A percentile compares a stretch with the other conserved stretches of the same genome.
Conservation (phyloP, 2,113 vertebrate species). For the Pseudorhombus dupliciocellatus region DNA sequence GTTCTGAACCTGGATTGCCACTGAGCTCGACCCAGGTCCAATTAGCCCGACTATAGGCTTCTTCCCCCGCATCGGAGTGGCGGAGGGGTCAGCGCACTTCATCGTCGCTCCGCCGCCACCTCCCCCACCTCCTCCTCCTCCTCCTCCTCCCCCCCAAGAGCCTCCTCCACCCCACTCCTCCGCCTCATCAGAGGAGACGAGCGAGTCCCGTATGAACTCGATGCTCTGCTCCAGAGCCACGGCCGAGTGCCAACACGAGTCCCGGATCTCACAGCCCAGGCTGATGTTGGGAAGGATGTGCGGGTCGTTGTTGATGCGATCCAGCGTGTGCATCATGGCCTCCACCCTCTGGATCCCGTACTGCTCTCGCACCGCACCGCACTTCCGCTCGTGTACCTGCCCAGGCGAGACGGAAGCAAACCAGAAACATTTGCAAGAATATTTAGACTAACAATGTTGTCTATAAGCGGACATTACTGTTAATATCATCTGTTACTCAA, state of each 20-base stretch:
- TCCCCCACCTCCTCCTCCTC: slow-evolving; percentile 30
- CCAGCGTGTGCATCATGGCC: slow-evolving; percentile 95
- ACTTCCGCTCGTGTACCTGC: slow-evolving; percentile 92
- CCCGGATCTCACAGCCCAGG: slow-evolving; percentile 95
- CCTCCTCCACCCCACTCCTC: slow-evolving; percentile 82
- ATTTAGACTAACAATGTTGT: slow-evolving; percentile 14
- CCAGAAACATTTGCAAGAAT: neutral
- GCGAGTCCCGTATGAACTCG: slow-evolving; percentile 97
- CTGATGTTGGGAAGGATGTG: slow-evolving; percentile 93
- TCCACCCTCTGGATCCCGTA: slow-evolving; percentile 99
- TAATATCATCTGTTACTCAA: neutral
- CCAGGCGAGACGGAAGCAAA: neutral
- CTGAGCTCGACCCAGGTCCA: slow-evolving; percentile 96
- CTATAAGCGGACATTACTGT: neutral
- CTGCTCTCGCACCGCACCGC: slow-evolving; percentile 95
- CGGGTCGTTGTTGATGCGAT: slow-evolving; percentile 93
- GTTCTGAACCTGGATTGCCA: slow-evolving; percentile 99
- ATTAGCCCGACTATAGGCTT: slow-evolving; percentile 98
- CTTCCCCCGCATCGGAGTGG: slow-evolving; percentile 90
- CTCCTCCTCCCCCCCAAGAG: slow-evolving; percentile 51
- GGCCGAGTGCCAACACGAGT: slow-evolving; percentile 98
- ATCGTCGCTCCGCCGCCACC: slow-evolving; percentile 8
- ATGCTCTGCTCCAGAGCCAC: slow-evolving; percentile 99
- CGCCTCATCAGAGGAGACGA: slow-evolving; percentile 92
- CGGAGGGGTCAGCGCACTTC: slow-evolving; percentile 87